phyloP scores from a whole-genome alignment of 2,113 vertebrate genomes.

The Zootoca vivipara region DNA sequence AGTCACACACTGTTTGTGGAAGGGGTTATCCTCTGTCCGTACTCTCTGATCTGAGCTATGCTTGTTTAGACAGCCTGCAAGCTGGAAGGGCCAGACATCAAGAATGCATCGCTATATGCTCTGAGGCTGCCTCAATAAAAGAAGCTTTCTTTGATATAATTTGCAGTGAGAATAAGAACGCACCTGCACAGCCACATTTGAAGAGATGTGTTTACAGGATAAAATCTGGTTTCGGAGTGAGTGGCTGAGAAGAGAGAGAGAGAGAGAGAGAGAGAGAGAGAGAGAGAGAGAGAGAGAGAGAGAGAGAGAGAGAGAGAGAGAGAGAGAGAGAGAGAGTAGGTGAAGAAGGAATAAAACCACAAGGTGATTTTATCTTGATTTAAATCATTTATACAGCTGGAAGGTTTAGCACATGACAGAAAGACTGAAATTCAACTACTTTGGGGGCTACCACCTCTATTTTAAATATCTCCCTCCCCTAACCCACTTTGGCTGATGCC shows the following conservation, averaged over 20 bases:
- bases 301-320: conserved; percentile 26
- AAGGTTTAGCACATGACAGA: neutral
- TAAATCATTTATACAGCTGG: conserved; percentile 54
- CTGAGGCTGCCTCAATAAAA: conserved; percentile 52
- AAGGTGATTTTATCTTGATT: conserved; percentile 38
- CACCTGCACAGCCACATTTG: conserved; percentile 52
- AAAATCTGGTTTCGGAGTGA: conserved; percentile 25
- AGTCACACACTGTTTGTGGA: conserved; percentile 65
- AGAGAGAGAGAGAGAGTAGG: conserved; percentile 17
- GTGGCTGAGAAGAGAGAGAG: conserved; percentile 7
- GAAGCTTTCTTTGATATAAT: conserved; percentile 53
- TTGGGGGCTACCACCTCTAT: neutral
- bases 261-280: conserved; percentile 26
- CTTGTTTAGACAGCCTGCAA: conserved; percentile 65
- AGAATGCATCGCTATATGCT: conserved; percentile 48
- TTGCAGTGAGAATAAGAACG: conserved; percentile 12
- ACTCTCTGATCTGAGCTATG: conserved; percentile 61
- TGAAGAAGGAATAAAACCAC: conserved; percentile 45
- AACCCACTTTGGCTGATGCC: neutral
- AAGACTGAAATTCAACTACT: conserved; percentile 16
- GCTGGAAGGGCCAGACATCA: conserved; percentile 46
- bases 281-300: conserved; percentile 26
- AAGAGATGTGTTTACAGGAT: conserved; percentile 47
- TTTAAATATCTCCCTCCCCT: neutral
- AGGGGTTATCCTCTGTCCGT: conserved; percentile 73